These are phyloP conservation scores for Corythoichthys intestinalis DNA, from an alignment of 2,113 vertebrate genomes.

Conservation along the genomic window DNA sequence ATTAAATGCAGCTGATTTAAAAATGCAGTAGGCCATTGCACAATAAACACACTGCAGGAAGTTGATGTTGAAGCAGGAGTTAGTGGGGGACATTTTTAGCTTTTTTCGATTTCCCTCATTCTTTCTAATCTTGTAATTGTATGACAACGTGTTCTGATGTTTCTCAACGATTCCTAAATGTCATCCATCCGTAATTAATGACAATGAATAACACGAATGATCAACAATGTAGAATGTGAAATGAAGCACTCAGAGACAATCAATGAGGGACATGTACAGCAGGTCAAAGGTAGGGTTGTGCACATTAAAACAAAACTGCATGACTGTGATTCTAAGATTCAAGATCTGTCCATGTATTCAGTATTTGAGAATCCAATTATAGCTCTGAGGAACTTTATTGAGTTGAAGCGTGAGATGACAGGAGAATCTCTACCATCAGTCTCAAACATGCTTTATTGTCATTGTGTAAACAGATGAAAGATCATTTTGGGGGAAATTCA, in stretches of 20 bases:
- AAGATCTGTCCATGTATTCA: no score
- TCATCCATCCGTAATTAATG: neutral
- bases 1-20: slow-evolving; percentile 14
- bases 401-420: neutral
- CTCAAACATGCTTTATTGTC: neutral
- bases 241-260: no score
- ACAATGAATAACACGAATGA: neutral
- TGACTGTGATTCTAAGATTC: no score
- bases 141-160: neutral
- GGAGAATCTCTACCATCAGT: neutral
- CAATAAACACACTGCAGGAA: slow-evolving; percentile 4
- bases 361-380: no score
- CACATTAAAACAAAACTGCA: no score
- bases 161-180: neutral
- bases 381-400: no score
- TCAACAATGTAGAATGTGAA: no score
- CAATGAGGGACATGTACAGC: neutral
- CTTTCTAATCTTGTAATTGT: neutral
- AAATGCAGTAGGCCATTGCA: neutral
- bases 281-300: neutral
- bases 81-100: slow-evolving; percentile 35
- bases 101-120: neutral
- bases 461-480: neutral
- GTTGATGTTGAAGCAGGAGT: neutral
- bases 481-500: neutral